Evolutionary conservation across 2,888 invertebrate genomes (phyloP).

Genomic region (Eupithecia centaureata): DNA sequence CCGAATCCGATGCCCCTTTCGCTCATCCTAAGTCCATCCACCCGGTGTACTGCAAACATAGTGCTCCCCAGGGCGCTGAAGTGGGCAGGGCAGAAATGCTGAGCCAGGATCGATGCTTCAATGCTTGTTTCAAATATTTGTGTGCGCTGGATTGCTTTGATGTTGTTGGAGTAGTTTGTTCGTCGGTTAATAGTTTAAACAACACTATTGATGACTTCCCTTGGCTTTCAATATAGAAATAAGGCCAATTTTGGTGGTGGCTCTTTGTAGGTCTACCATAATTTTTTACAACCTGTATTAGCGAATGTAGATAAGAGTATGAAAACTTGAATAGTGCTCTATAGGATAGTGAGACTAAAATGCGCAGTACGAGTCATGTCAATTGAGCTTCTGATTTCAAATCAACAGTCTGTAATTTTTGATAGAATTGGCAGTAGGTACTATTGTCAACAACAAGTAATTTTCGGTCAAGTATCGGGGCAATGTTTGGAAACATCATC

Average conservation of each 20-base stretch:
- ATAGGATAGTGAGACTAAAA: too few relatives aligned
- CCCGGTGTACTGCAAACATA: slow-evolving; percentile 39
- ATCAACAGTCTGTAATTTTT: too few relatives aligned
- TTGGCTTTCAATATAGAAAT: not conserved
- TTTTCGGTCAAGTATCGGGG: not conserved
- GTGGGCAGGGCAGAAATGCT: slow-evolving; percentile 35
- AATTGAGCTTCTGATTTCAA: too few relatives aligned
- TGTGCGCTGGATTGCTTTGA: slow-evolving; percentile 23
- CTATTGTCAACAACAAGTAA: not conserved
- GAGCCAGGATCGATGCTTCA: slow-evolving; percentile 38
- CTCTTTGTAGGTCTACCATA: too few relatives aligned
- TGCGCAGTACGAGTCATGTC: too few relatives aligned
- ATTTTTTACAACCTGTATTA: too few relatives aligned
- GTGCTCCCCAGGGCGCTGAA: slow-evolving; percentile 36
- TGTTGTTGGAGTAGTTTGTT: not conserved
- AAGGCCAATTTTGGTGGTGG: too few relatives aligned
- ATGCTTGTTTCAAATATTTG: slow-evolving; percentile 35
- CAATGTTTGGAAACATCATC: not conserved
- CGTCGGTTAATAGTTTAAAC: not conserved
- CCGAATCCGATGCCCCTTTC: not conserved
- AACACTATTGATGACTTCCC: not conserved
- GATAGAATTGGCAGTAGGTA: too few relatives aligned
- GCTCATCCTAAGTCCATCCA: slow-evolving; percentile 13
- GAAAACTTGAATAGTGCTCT: too few relatives aligned
- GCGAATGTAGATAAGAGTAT: too few relatives aligned